Conservation (phyloP, 1,140 invertebrate genomes). For the Papilio machaon region DNA sequence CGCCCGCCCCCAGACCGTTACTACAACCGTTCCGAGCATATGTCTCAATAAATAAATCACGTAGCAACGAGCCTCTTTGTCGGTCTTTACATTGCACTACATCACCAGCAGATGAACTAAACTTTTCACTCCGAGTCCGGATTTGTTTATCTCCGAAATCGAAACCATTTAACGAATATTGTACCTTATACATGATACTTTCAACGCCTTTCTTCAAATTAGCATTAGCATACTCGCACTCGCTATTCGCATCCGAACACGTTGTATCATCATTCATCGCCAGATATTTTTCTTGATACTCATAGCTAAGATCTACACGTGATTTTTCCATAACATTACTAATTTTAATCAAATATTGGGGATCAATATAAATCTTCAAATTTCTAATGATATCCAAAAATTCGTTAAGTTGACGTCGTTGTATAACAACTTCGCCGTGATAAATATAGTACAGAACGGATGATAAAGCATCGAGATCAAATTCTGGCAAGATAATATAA, state of each 20-base stretch:
- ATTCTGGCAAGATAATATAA: constrained; percentile 70
- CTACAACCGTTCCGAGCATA: constrained; percentile 65
- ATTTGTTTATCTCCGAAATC: constrained; percentile 49
- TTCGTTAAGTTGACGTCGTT: constrained; percentile 57
- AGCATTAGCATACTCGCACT: constrained; percentile 42
- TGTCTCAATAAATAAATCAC: constrained; percentile 71
- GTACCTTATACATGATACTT: constrained; percentile 38
- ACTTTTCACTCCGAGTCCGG: constrained; percentile 49
- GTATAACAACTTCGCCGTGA: constrained; percentile 68
- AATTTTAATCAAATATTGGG: constrained; percentile 48
- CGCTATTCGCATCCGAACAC: background rate
- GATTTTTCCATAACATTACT: constrained; percentile 23
- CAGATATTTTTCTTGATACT: background rate
- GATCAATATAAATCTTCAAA: constrained; percentile 70
- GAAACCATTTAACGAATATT: constrained; percentile 44
- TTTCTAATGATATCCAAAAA: constrained; percentile 69
- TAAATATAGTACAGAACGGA: constrained; percentile 73
- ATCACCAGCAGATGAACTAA: constrained; percentile 53
- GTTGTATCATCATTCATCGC: background rate
- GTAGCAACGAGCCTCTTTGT: constrained; percentile 65
- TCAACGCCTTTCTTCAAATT: constrained; percentile 48
- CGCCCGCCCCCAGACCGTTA: constrained; percentile 64
- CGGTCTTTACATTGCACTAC: constrained; percentile 54
- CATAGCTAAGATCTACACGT: background rate
- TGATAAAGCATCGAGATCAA: constrained; percentile 65